Base-by-base conservation (phyloP, 2,113 vertebrate genomes). In the Phalacrocorax brasilianus region DNA sequence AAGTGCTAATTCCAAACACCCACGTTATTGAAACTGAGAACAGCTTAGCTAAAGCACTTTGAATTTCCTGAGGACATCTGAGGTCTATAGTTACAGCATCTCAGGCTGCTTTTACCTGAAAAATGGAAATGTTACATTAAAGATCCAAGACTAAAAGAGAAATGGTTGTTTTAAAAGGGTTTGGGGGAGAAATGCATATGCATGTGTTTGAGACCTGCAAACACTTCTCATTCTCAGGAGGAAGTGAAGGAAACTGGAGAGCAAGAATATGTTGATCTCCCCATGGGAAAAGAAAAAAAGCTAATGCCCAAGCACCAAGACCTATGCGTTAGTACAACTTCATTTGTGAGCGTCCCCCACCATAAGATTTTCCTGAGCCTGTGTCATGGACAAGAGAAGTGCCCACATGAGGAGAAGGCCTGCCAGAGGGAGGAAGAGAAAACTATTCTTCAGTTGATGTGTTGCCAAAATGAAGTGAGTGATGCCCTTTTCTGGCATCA, bases 1-100 rank as follows among this genome's bases (percentile, higher is more conserved):
- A 97, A 93, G 93, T 94, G 93, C 76, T 95, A 95, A 96, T 97
- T 97, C 81, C 63, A 76, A 93, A 93, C 88, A 86, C 78, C 91
- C 81, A 93, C 75, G 0, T 66, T 91, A 80, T 7, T 93, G 92
- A 96, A 96, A 91, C 85, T 94, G 93, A 91, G 72, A 95, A 95
- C 47, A 93, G 58, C 56, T 96, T 92, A 72, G 33, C 55, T 94
- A 58, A 92, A 93, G 82, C 61, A 66, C 49, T 91, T 92, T 49
- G 50, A 90, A 82, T 95, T 91, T 97, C 56, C 61, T 87, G 72
- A 92, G 77, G 86, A 94, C 75, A 85, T 82, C 81, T 90, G 62
- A 97, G 84, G 85, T 83, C 88, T 95, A 47, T 18, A 47, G 62
- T 92, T 97, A 59, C 11, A 83, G 53, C 23, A 74, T 33, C 28